Evolutionary conservation across 2,113 vertebrate genomes (phyloP).

Genomic region (Chionis minor): DNA sequence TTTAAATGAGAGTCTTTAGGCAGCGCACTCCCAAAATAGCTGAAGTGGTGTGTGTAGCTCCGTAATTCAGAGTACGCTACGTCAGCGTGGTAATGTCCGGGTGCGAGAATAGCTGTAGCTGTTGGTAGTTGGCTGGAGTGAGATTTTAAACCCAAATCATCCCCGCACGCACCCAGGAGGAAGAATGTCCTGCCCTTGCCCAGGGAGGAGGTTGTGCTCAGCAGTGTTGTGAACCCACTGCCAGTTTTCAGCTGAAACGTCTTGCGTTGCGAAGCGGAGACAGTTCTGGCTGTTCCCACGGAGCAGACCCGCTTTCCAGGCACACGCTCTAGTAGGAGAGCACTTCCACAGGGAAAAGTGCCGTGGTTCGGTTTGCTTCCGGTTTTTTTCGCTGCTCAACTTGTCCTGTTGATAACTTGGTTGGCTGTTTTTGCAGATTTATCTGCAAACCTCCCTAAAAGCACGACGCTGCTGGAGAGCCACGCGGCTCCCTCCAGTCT

Average conservation of each 20-base stretch:
- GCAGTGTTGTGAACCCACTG: too few species aligned
- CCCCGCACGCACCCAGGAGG: not conserved
- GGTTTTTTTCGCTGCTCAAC: not conserved
- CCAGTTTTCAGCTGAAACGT: not conserved
- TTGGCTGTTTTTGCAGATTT: not conserved
- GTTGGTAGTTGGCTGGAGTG: not conserved
- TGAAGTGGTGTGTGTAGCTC: not conserved
- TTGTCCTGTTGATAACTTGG: not conserved
- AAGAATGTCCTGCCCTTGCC: not conserved
- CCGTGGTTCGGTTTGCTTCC: not conserved
- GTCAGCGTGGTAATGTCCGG: not conserved
- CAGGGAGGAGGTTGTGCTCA: not conserved
- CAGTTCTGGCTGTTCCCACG: not conserved
- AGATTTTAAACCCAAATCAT: not conserved
- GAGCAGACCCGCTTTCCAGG: not conserved
- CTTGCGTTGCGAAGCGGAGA: not conserved
- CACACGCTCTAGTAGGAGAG: fast-evolving
- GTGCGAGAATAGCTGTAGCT: not conserved
- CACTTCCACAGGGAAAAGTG: too few species aligned
- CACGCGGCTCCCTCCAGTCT: too few species aligned
- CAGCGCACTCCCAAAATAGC: not conserved
- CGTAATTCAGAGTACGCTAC: fast-evolving
- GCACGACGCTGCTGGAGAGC: not conserved
- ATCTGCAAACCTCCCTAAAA: not conserved
- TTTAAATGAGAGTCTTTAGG: not conserved